Evolutionary conservation across 2,797 vertebrate species (phyloP).

Genomic region (Dicrostonyx torquatus): DNA sequence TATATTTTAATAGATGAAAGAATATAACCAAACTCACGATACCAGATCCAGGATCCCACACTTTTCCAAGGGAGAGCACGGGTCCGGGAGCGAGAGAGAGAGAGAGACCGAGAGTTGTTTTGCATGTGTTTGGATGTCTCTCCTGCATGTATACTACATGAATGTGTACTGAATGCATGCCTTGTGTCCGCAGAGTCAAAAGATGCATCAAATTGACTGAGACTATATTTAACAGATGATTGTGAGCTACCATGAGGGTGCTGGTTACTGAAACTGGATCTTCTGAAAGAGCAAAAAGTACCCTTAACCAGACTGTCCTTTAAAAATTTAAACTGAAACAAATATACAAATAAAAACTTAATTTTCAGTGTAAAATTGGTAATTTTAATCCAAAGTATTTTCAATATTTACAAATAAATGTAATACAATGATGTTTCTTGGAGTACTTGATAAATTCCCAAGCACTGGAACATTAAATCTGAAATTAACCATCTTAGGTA

Average conservation of each 20-base stretch:
- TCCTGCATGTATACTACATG: not conserved
- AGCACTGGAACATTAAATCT: not conserved
- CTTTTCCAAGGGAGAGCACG: too few species aligned
- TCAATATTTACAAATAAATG: constrained; percentile 28
- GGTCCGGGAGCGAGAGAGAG: too few species aligned
- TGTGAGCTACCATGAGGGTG: not conserved
- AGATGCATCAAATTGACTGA: not conserved
- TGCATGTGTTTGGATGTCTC: not conserved
- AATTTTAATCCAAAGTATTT: constrained; percentile 38
- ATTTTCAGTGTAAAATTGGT: constrained; percentile 11
- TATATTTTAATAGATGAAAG: too few species aligned
- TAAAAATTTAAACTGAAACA: not conserved
- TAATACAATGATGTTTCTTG: not conserved
- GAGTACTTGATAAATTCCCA: not conserved
- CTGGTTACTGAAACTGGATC: not conserved
- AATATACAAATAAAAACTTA: not conserved
- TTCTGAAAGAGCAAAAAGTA: not conserved
- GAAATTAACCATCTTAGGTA: not conserved
- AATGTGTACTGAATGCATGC: not conserved
- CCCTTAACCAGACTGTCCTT: not conserved
- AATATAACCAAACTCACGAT: too few species aligned
- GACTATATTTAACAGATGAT: not conserved
- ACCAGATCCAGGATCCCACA: too few species aligned
- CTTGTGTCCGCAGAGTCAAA: not conserved
- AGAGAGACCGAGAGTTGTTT: too few species aligned